Conservation (phyloP, 2,797 vertebrate species). For the Salmo trutta region DNA sequence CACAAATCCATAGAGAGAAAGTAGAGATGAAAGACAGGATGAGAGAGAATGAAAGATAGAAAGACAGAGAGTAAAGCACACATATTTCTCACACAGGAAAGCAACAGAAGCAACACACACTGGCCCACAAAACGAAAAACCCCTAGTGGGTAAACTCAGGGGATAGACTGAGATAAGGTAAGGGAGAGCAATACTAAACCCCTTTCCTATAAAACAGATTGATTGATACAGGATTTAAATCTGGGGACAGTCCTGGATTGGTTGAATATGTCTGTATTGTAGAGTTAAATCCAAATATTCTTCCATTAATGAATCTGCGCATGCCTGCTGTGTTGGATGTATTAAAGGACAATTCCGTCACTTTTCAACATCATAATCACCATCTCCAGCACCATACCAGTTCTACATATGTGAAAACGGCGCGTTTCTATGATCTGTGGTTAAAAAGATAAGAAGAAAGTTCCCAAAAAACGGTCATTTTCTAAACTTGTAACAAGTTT, state of each 20-base stretch:
- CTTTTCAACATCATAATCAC: too few relatives aligned
- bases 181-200: constrained; percentile 9
- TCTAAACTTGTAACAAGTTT: too few relatives aligned
- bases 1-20: constrained; percentile 22
- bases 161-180: constrained; percentile 26
- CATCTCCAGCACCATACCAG: too few relatives aligned
- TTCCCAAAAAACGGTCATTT: too few relatives aligned
- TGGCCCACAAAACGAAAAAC: constrained; percentile 49
- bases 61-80: constrained; percentile 36
- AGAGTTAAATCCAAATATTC: not conserved
- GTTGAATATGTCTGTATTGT: not conserved
- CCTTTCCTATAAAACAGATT: constrained; percentile 3
- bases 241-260: not conserved
- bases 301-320: not conserved
- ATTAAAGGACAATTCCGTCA: not conserved
- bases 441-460: too few relatives aligned
- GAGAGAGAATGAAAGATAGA: constrained; percentile 39
- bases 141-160: constrained; percentile 43
- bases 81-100: too few relatives aligned
- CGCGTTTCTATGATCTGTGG: too few relatives aligned
- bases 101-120: constrained; percentile 39
- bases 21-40: constrained; percentile 44
- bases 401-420: too few relatives aligned
- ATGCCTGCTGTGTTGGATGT: not conserved
- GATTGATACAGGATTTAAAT: not conserved